Evolutionary conservation across 2,797 vertebrate species (phyloP).

Genomic region (Acridotheres tristis): DNA sequence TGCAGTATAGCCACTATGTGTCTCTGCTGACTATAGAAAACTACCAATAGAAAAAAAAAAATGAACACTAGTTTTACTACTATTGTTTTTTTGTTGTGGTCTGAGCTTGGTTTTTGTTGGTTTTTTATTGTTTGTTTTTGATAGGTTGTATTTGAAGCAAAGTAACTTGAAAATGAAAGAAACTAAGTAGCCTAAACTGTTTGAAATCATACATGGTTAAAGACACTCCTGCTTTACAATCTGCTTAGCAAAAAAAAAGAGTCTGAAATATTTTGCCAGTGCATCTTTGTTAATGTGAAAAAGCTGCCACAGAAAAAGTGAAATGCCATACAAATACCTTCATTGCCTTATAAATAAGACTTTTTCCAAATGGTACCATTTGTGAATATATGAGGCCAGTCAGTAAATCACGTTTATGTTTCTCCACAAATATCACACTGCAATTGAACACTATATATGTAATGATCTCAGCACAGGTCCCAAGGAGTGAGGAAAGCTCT

Average conservation of each 20-base stretch:
- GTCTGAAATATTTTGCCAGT: not conserved
- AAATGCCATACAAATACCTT: not conserved
- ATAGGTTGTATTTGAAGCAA: not conserved
- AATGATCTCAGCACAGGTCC: not conserved
- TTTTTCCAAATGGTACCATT: not conserved
- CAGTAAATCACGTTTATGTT: not conserved
- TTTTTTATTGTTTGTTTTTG: not conserved
- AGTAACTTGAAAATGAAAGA: not conserved
- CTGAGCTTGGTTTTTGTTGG: not conserved
- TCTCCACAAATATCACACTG: not conserved
- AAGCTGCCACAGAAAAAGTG: not conserved
- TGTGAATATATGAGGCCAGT: not conserved
- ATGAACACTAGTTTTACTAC: not conserved
- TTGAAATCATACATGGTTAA: not conserved
- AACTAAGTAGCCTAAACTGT: not conserved
- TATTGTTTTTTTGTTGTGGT: not conserved
- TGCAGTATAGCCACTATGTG: not conserved
- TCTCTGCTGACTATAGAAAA: not conserved
- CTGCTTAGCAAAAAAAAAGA: not conserved
- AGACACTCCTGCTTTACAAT: not conserved
- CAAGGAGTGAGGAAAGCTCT: not conserved
- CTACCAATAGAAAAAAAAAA: not conserved
- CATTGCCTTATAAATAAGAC: not conserved
- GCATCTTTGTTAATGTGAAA: not conserved
- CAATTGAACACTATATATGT: not conserved